Evolutionary conservation across 2,797 vertebrate genomes (phyloP).

Genomic region (Etheostoma nigrum): DNA sequence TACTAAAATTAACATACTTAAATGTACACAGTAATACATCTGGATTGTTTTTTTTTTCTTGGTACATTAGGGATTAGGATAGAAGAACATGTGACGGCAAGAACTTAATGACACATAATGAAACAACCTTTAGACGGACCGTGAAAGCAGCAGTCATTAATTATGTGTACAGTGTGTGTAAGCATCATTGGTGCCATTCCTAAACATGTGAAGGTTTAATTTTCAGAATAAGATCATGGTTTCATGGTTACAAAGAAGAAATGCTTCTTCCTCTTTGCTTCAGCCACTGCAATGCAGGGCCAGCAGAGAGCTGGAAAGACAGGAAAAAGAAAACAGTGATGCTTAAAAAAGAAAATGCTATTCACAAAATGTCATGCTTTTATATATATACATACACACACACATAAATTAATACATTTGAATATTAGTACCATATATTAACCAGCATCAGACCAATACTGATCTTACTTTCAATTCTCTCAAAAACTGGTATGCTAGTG

Average conservation of each 20-base stretch:
- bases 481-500: no score
- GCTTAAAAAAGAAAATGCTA: neutral
- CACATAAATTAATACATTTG: neutral
- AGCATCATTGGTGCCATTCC: neutral
- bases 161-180: neutral
- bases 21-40: neutral
- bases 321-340: neutral
- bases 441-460: neutral
- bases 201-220: constrained; percentile 13
- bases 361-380: neutral
- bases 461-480: no score
- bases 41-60: neutral
- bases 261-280: neutral
- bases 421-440: neutral
- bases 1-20: neutral
- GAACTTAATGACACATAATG: constrained; percentile 15
- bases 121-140: constrained; percentile 24
- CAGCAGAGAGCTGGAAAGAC: neutral
- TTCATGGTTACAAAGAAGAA: constrained; percentile 14
- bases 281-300: constrained; percentile 7
- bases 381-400: neutral
- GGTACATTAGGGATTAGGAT: neutral
- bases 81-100: neutral
- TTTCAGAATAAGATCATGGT: constrained; percentile 6
- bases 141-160: neutral